Conservation (phyloP, 2,888 invertebrate genomes). For the Caenorhabditis sinica region DNA sequence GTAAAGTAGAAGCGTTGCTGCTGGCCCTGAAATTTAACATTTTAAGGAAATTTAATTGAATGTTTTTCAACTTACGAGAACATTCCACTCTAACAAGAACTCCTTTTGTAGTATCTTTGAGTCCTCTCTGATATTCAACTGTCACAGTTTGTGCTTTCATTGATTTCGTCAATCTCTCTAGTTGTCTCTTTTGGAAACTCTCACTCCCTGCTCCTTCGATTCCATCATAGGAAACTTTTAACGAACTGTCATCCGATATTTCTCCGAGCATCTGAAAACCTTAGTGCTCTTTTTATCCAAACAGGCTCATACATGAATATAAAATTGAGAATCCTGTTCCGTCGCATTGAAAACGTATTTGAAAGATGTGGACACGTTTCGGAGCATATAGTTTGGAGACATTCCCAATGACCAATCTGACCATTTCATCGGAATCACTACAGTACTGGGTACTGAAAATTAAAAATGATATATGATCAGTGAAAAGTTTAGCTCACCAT, state of each 20-base stretch:
- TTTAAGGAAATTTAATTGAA: neutral
- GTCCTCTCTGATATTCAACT: slow-evolving; percentile 63
- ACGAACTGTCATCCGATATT: slow-evolving; percentile 13
- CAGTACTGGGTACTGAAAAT: slow-evolving; percentile 18
- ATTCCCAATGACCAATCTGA: slow-evolving; percentile 63
- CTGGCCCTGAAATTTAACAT: slow-evolving; percentile 40
- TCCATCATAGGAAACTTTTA: slow-evolving; percentile 55
- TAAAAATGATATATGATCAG: neutral
- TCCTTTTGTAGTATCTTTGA: slow-evolving; percentile 48
- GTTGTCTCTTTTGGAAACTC: slow-evolving; percentile 15
- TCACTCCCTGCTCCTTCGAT: slow-evolving; percentile 57
- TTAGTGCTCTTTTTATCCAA: neutral
- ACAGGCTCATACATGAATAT: slow-evolving; percentile 34
- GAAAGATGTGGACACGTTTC: slow-evolving; percentile 51
- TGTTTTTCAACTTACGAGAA: slow-evolving; percentile 46
- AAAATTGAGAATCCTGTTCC: slow-evolving; percentile 47
- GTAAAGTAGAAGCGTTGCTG: slow-evolving; percentile 27
- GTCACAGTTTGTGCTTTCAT: slow-evolving; percentile 50
- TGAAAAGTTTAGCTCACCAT: slow-evolving; percentile 8
- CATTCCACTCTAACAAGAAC: slow-evolving; percentile 56
- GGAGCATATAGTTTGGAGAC: slow-evolving; percentile 62
- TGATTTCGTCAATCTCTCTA: slow-evolving; percentile 17
- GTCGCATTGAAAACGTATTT: slow-evolving; percentile 46
- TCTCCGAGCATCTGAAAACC: slow-evolving; percentile 57
- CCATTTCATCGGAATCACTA: slow-evolving; percentile 56